Evolutionary conservation across 2,888 invertebrate species (phyloP), one percentile per base, ranked within the genome.

Genomic region (Smittia aterrima): DNA sequence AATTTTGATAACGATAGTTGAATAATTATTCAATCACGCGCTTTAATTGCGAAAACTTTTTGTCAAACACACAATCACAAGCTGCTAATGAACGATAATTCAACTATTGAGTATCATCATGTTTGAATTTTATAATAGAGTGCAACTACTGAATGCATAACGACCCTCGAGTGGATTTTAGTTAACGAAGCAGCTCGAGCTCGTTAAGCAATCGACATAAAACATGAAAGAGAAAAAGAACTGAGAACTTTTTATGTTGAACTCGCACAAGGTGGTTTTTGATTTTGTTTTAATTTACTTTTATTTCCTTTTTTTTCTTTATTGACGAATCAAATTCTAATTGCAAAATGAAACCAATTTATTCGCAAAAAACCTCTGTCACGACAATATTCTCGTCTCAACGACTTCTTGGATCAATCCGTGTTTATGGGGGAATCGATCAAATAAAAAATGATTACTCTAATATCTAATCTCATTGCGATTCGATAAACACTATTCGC

Each of bases 321-420:
- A 18, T 40, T 32, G 38, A 66, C 66, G 66, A 66, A 66, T 40
- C 38, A 66, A 66, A 66, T 24, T 40, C 66, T 66, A 66, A 66
- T 66, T 66, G 66, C 25, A 66, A 66, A 66, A 66, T 20, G 11
- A 32, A 32, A 32, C 16, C 32, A 40, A 66, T 66, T 66, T 40
- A 40, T 66, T 40, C 66, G 66, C 66, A 66, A 66, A 27, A 16
- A 24, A 32, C 40, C 16, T 20, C 25, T 66, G 40, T 66, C 66
- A 25, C 18, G 40, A 20, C 32, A 7, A 32, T 27, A 40, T 13
- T 66, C 38, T 18, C 66, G 18, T n/a, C 7, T 38, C 66, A 18
- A 66, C 66, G 38, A 27, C 24, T 27, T 64, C 66, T 66, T 32
- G 40, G 20, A 64, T 22, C n/a, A 25, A 24, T 64, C 22, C 25